A percentile compares a stretch with the other conserved stretches of the same genome.
phyloP scores from a whole-genome alignment of 92 coral and sea anemone species.

The Anthopleura xanthogrammica region DNA sequence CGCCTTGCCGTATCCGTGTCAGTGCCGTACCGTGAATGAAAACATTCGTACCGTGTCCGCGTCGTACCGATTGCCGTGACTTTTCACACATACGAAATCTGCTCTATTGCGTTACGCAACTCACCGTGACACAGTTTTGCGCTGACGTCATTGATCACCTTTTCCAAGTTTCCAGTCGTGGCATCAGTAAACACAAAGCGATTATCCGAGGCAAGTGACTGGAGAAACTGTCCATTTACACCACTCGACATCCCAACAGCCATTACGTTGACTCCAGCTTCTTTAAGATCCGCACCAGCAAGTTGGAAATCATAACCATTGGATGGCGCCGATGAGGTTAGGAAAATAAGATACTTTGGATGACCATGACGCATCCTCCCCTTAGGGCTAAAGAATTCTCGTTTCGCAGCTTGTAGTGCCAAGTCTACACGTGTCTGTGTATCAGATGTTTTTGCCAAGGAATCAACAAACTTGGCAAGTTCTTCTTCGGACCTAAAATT shows the following conservation, averaged over 20 bases:
- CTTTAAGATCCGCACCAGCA: constrained; percentile 29
- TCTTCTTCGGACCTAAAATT: constrained; percentile 40
- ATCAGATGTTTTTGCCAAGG: constrained; percentile 18
- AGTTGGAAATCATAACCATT: constrained; percentile 21
- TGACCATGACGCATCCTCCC: constrained; percentile 60
- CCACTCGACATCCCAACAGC: constrained; percentile 37
- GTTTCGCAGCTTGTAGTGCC: constrained; percentile 42
- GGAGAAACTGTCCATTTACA: constrained; percentile 31
- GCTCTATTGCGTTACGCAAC: background rate
- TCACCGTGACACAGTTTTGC: constrained; percentile 36
- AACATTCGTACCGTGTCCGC: too few relatives aligned
- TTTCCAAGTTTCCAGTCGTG: background rate
- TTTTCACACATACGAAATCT: too few relatives aligned
- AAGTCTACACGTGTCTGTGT: constrained; percentile 35
- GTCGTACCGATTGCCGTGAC: too few relatives aligned
- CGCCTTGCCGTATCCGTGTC: too few relatives aligned
- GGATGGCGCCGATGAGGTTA: constrained; percentile 24
- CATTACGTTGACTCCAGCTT: constrained; percentile 41
- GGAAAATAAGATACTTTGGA: constrained; percentile 43
- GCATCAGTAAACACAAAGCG: constrained; percentile 26
- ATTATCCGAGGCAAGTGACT: constrained; percentile 29
- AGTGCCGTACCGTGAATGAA: too few relatives aligned
- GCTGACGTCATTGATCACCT: constrained; percentile 15
- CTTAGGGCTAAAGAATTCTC: constrained; percentile 54
- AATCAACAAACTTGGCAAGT: constrained; percentile 14